A percentile compares a stretch with the other conserved stretches of the same genome.
Evolutionary conservation across 2,888 invertebrate genomes (phyloP).

Genomic region (Hoplodrina blanda): DNA sequence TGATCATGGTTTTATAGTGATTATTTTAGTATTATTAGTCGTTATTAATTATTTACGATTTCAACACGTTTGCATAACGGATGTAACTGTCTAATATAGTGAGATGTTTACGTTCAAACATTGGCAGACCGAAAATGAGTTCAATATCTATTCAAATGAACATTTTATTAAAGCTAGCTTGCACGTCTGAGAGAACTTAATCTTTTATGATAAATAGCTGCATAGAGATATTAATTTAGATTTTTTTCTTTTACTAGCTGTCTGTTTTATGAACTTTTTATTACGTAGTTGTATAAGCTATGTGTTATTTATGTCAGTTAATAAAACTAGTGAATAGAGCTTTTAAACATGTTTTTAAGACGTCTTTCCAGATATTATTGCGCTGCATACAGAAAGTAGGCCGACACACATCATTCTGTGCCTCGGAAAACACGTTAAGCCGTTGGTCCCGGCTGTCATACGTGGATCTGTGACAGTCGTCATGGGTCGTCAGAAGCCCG

Average conservation of each 20-base stretch:
- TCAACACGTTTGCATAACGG: constrained; percentile 37
- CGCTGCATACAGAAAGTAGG: no score
- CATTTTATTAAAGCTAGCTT: constrained; percentile 27
- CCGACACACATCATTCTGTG: no score
- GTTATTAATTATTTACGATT: constrained; percentile 39
- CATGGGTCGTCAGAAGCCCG: no score
- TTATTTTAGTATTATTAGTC: constrained; percentile 26
- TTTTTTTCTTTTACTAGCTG: constrained; percentile 10
- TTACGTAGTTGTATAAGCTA: background rate
- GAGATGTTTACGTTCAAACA: constrained; percentile 42
- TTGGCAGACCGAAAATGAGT: constrained; percentile 33
- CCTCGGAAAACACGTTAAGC: no score
- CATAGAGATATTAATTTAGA: constrained; percentile 26
- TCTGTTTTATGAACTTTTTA: constrained; percentile 10
- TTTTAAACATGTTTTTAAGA: no score
- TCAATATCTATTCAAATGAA: constrained; percentile 33
- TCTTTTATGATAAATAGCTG: constrained; percentile 27
- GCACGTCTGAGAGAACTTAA: background rate
- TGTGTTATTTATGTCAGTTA: background rate
- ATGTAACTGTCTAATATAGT: constrained; percentile 39
- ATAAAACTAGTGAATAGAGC: background rate
- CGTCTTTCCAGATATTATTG: no score
- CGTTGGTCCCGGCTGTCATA: no score
- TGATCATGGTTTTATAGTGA: constrained; percentile 24
- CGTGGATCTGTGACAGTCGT: no score